These are phyloP conservation scores for Pseudochaenichthys georgianus DNA, from an alignment of 2,797 vertebrate genomes.

Conservation along the genomic window DNA sequence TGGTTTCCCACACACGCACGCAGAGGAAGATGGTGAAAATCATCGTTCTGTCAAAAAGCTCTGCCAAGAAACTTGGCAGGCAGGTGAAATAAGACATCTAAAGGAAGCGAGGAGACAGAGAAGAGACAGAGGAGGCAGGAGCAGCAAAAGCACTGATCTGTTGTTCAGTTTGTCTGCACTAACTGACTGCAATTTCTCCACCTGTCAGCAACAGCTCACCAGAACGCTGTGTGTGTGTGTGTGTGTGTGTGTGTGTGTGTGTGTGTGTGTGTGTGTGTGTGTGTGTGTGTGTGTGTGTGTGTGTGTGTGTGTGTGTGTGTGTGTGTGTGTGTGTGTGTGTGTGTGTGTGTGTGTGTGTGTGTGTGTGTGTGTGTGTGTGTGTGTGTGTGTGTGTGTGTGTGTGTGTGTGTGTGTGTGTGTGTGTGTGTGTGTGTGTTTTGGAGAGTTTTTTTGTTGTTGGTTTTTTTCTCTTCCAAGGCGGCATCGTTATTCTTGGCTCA, in stretches of 20 bases:
- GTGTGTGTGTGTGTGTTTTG: background rate
- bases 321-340: no score
- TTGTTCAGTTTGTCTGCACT: slow-evolving; percentile 80
- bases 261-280: no score
- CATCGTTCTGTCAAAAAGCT: slow-evolving; percentile 64
- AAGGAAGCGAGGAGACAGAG: slow-evolving; percentile 57
- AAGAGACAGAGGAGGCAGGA: slow-evolving; percentile 63
- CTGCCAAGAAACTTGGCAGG: slow-evolving; percentile 67
- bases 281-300: no score
- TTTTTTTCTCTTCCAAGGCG: slow-evolving; percentile 56
- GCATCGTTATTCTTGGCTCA: slow-evolving; percentile 79
- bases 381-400: background rate
- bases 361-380: no score
- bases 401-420: background rate
- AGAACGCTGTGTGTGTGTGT: slow-evolving; percentile 20
- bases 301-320: no score
- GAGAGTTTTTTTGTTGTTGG: background rate
- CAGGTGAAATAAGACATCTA: slow-evolving; percentile 73
- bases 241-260: background rate
- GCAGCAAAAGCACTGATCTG: slow-evolving; percentile 74
- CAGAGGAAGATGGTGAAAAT: slow-evolving; percentile 28
- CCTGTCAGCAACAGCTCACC: slow-evolving; percentile 75
- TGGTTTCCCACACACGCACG: slow-evolving; percentile 34
- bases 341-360: slow-evolving; percentile 1
- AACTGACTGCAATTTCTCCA: slow-evolving; percentile 76